Conservation (phyloP, 2,113 vertebrate genomes). For the Otolemur garnettii region DNA sequence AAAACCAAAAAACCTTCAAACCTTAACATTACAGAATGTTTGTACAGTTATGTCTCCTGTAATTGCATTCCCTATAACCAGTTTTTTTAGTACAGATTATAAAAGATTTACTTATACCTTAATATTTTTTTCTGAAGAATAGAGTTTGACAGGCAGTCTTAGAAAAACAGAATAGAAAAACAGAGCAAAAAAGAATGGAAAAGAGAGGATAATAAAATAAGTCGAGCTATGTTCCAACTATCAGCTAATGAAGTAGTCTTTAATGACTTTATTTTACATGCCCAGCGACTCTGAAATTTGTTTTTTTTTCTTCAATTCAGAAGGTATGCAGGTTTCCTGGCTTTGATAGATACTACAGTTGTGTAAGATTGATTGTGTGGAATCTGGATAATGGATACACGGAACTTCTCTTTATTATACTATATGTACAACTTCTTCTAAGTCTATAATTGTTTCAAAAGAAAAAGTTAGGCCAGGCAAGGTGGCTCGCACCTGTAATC, state of each 20-base stretch:
- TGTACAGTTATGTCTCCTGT: neutral
- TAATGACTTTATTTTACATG: neutral
- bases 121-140: constrained; percentile 7
- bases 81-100: constrained; percentile 14
- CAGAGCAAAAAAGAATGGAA: neutral
- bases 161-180: constrained; percentile 1
- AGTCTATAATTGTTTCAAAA: constrained; percentile 44
- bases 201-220: neutral
- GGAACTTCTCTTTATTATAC: neutral
- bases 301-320: neutral
- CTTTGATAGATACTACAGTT: neutral
- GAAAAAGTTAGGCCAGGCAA: neutral
- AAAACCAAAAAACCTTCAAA: constrained; percentile 39
- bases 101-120: neutral
- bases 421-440: neutral
- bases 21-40: neutral
- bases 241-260: neutral
- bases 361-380: neutral
- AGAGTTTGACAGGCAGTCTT: neutral
- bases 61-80: neutral
- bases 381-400: neutral
- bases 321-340: neutral
- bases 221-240: neutral
- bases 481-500: too few species aligned
- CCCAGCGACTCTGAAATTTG: neutral